These are phyloP conservation scores for Oryzias sinensis DNA, from an alignment of 2,797 vertebrate species.

Conservation along the genomic window DNA sequence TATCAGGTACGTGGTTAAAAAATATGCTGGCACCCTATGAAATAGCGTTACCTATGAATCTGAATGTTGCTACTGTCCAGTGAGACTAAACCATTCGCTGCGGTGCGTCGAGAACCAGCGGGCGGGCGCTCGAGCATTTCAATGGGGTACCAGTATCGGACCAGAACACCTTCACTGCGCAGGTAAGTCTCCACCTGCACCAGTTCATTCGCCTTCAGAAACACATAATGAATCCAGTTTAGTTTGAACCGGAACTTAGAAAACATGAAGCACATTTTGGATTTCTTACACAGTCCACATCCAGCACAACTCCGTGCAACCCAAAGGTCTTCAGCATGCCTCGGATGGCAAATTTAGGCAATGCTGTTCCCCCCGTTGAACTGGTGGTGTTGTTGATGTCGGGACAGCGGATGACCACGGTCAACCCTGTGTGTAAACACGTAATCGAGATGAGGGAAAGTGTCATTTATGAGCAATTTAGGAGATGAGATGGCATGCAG, in stretches of 20 bases:
- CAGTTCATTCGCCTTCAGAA: constrained; percentile 88
- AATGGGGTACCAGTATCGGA: constrained; percentile 98
- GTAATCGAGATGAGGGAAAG: neutral
- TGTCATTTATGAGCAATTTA: neutral
- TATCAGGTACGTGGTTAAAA: neutral
- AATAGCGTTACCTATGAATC: constrained; percentile 86
- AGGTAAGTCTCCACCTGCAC: constrained; percentile 98
- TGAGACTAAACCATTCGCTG: constrained; percentile 94
- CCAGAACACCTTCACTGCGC: constrained; percentile 94
- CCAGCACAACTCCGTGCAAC: constrained; percentile 93
- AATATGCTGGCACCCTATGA: neutral
- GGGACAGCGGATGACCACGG: constrained; percentile 92
- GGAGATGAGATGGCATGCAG: neutral
- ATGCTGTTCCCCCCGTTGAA: constrained; percentile 87
- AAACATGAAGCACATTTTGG: neutral
- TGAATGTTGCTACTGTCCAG: constrained; percentile 97
- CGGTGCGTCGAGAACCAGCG: constrained; percentile 91
- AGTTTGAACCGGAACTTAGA: constrained; percentile 2
- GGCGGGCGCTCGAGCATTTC: constrained; percentile 96
- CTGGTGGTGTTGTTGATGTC: constrained; percentile 94
- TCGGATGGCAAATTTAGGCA: constrained; percentile 96
- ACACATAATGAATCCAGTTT: constrained; percentile 5
- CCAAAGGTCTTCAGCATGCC: constrained; percentile 98
- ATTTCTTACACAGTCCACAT: constrained; percentile 91
- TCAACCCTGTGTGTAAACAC: constrained; percentile 81